A percentile compares a stretch with the other conserved stretches of the same genome.
Evolutionary conservation across 2,888 invertebrate species (phyloP).

Genomic region (Pterobdella sp.): DNA sequence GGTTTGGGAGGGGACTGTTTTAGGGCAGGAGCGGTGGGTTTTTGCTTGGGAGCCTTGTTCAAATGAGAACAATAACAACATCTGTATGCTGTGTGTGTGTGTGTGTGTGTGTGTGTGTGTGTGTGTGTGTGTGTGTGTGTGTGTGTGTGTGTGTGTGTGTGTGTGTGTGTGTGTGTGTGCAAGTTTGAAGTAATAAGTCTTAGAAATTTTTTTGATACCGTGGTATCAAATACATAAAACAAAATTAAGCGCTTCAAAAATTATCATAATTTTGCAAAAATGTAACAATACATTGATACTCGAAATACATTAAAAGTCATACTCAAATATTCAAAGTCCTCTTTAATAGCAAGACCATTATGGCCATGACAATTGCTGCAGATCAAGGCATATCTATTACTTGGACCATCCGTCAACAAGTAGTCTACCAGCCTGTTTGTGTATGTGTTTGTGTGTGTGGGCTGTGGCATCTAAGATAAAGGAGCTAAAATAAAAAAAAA

Average conservation of each 20-base stretch:
- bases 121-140: slow-evolving; percentile 11
- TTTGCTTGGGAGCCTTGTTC: slow-evolving; percentile 80
- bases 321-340: slow-evolving; percentile 65
- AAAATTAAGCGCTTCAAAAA: background rate
- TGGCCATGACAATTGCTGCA: slow-evolving; percentile 81
- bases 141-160: slow-evolving; percentile 13
- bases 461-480: background rate
- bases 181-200: background rate
- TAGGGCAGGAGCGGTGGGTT: slow-evolving; percentile 65
- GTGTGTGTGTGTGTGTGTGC: slow-evolving; percentile 13
- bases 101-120: slow-evolving; percentile 11
- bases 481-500: background rate
- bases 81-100: slow-evolving; percentile 60
- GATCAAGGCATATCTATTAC: slow-evolving; percentile 86
- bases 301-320: slow-evolving; percentile 37
- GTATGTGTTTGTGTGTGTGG: background rate
- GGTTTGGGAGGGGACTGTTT: slow-evolving; percentile 27
- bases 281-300: background rate
- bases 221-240: background rate
- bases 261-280: background rate
- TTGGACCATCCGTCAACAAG: slow-evolving; percentile 80
- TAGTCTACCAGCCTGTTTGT: slow-evolving; percentile 77
- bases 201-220: background rate
- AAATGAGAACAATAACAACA: slow-evolving; percentile 81
- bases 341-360: slow-evolving; percentile 76